Conservation (phyloP, 2,888 invertebrate species). For the Tupiocoris notatus region DNA sequence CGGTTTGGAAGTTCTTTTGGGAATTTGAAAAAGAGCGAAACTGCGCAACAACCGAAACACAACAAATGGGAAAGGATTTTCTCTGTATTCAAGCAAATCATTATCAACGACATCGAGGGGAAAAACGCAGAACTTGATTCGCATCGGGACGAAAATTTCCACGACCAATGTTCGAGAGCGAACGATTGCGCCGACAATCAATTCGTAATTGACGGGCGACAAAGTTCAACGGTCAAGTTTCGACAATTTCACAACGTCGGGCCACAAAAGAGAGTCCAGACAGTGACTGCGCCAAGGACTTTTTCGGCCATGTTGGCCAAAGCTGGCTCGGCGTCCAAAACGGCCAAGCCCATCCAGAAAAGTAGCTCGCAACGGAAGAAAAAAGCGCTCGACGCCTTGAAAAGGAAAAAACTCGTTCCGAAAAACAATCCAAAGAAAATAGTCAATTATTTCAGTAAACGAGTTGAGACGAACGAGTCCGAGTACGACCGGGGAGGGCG, state of each 20-base stretch:
- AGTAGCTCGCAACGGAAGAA: not conserved
- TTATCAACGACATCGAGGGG: constrained; percentile 14
- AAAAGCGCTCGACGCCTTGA: not conserved
- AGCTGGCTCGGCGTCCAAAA: not conserved
- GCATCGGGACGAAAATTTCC: not conserved
- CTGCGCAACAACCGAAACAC: not conserved
- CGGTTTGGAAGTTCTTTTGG: not conserved
- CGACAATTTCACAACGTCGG: no score
- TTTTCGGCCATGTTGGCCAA: no score
- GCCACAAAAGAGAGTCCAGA: not conserved
- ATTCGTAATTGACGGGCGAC: not conserved
- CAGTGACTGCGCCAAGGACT: not conserved
- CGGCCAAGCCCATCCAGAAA: not conserved
- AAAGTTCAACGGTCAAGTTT: not conserved
- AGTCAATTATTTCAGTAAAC: constrained; percentile 25
- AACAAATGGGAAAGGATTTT: constrained; percentile 25
- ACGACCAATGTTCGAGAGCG: not conserved
- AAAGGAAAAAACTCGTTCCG: not conserved
- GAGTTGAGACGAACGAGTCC: not conserved
- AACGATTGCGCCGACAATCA: not conserved
- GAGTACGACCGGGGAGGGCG: no score
- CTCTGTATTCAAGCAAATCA: constrained; percentile 13
- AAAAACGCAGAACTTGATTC: not conserved
- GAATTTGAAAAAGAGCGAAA: not conserved
- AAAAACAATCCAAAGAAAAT: constrained; percentile 32